Percentiles rank a stretch among this genome's conserved stretches.
Evolutionary conservation across 2,113 vertebrate genomes (phyloP).

Genomic region (Chlamydotis undulata): DNA sequence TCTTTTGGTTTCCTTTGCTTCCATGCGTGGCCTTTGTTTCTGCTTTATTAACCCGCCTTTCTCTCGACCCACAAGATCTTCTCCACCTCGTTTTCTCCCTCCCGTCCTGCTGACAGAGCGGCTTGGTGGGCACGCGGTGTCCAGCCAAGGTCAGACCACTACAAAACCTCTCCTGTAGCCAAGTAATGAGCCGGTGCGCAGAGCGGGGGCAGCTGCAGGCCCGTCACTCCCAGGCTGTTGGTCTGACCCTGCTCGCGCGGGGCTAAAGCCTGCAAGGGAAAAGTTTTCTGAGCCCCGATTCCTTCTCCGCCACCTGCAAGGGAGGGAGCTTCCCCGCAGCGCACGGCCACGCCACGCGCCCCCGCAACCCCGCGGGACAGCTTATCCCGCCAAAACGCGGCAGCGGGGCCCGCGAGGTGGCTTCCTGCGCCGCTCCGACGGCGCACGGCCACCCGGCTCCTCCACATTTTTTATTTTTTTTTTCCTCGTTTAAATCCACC

Average conservation of each 20-base stretch:
- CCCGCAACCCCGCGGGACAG: neutral
- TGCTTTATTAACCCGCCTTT: neutral
- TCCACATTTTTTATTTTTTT: no score
- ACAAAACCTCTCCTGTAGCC: neutral
- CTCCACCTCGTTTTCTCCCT: neutral
- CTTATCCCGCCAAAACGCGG: no score
- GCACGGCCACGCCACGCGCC: accelerated
- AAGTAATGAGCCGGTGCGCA: neutral
- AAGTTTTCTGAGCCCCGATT: neutral
- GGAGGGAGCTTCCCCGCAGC: accelerated
- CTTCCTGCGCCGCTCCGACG: no score
- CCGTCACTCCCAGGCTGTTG: neutral
- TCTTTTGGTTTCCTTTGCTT: neutral
- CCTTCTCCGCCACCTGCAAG: neutral
- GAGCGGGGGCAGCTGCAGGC: neutral
- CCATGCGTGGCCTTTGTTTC: accelerated
- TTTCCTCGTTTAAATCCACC: no score
- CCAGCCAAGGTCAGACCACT: neutral
- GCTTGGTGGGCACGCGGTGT: neutral
- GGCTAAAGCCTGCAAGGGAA: neutral
- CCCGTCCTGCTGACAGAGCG: accelerated
- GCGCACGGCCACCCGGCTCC: no score
- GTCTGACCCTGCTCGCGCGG: neutral
- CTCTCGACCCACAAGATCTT: neutral
- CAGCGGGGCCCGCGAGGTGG: no score